These are phyloP conservation scores for Rhopalosiphum nymphaeae DNA, from an alignment of 2,888 invertebrate species.

Conservation along the genomic window DNA sequence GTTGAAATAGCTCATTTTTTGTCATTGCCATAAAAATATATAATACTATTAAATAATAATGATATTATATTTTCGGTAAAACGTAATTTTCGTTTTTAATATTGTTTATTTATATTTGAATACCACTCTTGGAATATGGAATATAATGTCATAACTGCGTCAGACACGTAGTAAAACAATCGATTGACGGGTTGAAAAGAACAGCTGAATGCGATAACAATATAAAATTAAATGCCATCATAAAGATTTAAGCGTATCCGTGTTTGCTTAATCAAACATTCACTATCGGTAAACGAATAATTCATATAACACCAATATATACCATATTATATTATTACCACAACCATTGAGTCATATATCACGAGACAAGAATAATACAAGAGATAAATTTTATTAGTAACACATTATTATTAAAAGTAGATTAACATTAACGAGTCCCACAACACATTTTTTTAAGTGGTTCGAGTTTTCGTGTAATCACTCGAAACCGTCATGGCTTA, in stretches of 20 bases:
- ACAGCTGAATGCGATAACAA: background rate
- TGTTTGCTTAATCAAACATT: background rate
- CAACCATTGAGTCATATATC: background rate
- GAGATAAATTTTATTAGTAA: background rate
- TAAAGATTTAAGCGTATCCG: background rate
- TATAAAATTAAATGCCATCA: background rate
- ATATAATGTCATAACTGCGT: background rate
- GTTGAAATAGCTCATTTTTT: background rate
- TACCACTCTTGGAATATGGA: background rate
- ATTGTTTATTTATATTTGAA: slow-evolving; percentile 1
- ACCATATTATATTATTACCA: background rate
- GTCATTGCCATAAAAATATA: background rate
- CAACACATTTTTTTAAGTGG: background rate
- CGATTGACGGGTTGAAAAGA: background rate
- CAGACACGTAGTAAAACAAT: background rate
- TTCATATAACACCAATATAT: background rate
- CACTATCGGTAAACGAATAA: background rate
- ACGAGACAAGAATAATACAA: background rate
- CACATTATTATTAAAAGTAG: background rate
- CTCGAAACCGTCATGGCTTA: background rate
- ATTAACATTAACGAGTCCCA: background rate
- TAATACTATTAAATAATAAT: background rate
- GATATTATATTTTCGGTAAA: background rate
- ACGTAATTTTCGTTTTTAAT: background rate
- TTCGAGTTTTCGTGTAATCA: background rate